Percentiles rank a stretch among this genome's conserved stretches.
These are phyloP conservation scores for Bradysia coprophila DNA, from an alignment of 1,140 invertebrate genomes.

Conservation along the genomic window DNA sequence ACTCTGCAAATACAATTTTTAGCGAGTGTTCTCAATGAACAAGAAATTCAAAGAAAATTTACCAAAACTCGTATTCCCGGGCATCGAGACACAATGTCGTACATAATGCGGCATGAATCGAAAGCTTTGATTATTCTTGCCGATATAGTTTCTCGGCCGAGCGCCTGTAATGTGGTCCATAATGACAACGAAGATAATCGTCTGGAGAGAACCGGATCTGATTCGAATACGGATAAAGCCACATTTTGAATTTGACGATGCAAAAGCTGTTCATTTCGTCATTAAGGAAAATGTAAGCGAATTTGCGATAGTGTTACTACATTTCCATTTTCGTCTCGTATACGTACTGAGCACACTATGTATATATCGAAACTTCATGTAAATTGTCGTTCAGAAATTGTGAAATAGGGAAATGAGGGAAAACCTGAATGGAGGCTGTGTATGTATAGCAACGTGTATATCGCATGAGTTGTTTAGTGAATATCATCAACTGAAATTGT, in stretches of 20 bases:
- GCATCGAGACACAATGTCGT: conserved; percentile 49
- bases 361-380: too few relatives aligned
- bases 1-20: conserved; percentile 14
- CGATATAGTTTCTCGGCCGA: conserved; percentile 58
- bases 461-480: too few relatives aligned
- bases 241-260: conserved; percentile 38
- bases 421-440: too few relatives aligned
- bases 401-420: too few relatives aligned
- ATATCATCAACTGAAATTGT: too few relatives aligned
- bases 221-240: conserved; percentile 49
- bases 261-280: conserved; percentile 13
- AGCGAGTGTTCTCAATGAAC: too few relatives aligned
- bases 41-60: too few relatives aligned
- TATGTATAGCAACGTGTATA: too few relatives aligned
- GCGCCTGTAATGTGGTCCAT: conserved; percentile 59
- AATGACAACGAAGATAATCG: conserved; percentile 59
- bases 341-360: too few relatives aligned
- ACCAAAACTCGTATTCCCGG: conserved; percentile 55
- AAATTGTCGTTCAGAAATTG: too few relatives aligned
- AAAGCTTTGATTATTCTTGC: conserved; percentile 54
- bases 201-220: conserved; percentile 34
- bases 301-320: conserved; percentile 6
- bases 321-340: too few relatives aligned
- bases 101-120: conserved; percentile 50
- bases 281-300: conserved; percentile 5